phyloP scores from a whole-genome alignment of 92 coral and sea anemone species.

The Palythoa heliodiscus region DNA sequence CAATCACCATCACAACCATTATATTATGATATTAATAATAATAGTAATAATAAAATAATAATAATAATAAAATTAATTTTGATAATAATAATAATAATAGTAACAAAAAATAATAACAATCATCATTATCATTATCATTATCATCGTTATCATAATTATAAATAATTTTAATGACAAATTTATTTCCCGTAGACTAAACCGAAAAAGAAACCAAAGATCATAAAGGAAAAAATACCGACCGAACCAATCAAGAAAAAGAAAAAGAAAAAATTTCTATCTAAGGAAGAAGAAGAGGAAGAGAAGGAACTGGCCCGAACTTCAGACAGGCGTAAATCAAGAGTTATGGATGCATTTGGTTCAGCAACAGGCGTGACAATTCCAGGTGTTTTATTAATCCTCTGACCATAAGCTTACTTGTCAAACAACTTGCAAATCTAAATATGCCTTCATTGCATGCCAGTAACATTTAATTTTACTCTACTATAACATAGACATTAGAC shows the following conservation, averaged over 20 bases:
- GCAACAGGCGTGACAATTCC: slow-evolving; percentile 13
- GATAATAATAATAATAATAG: too few relatives aligned
- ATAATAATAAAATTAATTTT: too few relatives aligned
- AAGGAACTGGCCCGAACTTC: neutral
- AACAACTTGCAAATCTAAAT: too few relatives aligned
- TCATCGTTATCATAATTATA: neutral
- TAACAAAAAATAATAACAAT: too few relatives aligned
- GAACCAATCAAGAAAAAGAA: neutral
- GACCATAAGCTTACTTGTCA: too few relatives aligned
- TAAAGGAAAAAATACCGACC: neutral
- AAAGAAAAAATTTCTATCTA: neutral
- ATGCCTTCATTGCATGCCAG: too few relatives aligned
- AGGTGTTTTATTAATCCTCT: neutral
- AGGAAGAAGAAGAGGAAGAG: slow-evolving; percentile 17
- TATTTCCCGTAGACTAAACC: slow-evolving; percentile 22
- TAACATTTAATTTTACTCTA: too few relatives aligned
- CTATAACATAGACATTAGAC: too few relatives aligned
- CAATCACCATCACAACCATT: too few relatives aligned
- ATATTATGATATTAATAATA: too few relatives aligned
- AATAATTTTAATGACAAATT: neutral
- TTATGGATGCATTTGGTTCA: slow-evolving; percentile 22
- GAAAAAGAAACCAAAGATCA: neutral
- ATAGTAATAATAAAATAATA: too few relatives aligned
- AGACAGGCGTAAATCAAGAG: slow-evolving; percentile 14
- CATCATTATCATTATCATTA: too few relatives aligned